These are phyloP conservation scores for Bombus affinis DNA, from an alignment of 1,140 invertebrate species.

Conservation along the genomic window DNA sequence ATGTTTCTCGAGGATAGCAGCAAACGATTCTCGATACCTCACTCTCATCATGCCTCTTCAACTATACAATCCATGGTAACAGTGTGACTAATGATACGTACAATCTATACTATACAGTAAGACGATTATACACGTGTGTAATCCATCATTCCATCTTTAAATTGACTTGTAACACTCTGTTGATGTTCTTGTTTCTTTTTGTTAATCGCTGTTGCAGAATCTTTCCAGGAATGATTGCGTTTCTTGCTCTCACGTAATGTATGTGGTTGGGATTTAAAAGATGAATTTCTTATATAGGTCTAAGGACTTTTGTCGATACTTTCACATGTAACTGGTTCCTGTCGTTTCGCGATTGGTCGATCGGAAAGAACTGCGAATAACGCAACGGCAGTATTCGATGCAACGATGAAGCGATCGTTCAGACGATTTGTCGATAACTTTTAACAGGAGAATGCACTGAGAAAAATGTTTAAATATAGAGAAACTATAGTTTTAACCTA, in stretches of 20 bases:
- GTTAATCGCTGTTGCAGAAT: neutral
- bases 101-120: conserved; percentile 43
- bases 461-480: conserved; percentile 14
- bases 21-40: conserved; percentile 2
- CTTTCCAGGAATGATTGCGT: neutral
- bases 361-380: neutral
- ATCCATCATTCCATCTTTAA: conserved; percentile 35
- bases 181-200: neutral
- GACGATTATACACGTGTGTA: conserved; percentile 42
- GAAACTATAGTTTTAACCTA: neutral
- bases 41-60: neutral
- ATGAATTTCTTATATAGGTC: neutral
- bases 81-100: conserved; percentile 25
- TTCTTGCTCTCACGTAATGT: neutral
- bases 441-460: conserved; percentile 14
- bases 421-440: conserved; percentile 16
- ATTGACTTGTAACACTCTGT: conserved; percentile 42
- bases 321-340: conserved; percentile 12
- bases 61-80: conserved; percentile 31
- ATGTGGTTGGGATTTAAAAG: neutral
- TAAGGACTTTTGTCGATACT: conserved; percentile 16
- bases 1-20: neutral
- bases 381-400: conserved; percentile 51
- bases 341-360: conserved; percentile 18
- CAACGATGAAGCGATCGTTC: conserved; percentile 23